A percentile compares a stretch with the other conserved stretches of the same genome.
Conservation (phyloP, 2,888 invertebrate species). For the Caenorhabditis becei region DNA sequence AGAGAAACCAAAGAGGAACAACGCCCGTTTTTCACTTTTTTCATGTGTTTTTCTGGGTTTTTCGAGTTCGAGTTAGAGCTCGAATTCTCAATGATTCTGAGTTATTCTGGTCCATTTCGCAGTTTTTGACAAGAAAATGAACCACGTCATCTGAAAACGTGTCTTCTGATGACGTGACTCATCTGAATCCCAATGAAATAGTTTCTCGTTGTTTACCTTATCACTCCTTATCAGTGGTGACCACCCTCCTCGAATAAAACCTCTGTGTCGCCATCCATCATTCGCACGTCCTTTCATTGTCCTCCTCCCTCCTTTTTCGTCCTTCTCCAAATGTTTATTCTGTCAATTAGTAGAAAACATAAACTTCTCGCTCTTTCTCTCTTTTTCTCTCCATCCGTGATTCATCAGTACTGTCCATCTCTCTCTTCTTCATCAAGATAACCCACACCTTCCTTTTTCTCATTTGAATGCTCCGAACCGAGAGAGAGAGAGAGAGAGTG, state of each 20-base stretch:
- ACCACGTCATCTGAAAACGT: too few relatives aligned
- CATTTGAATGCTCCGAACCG: constrained; percentile 25
- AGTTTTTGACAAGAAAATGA: too few relatives aligned
- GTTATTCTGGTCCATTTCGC: too few relatives aligned
- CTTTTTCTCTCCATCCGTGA: constrained; percentile 31
- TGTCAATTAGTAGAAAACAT: constrained; percentile 31
- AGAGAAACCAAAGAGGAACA: not conserved
- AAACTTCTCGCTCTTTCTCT: constrained; percentile 22
- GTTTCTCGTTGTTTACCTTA: too few relatives aligned
- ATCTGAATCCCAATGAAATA: too few relatives aligned
- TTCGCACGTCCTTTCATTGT: not conserved
- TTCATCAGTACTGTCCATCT: constrained; percentile 37
- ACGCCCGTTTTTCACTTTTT: not conserved
- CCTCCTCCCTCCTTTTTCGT: not conserved
- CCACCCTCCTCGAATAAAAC: constrained; percentile 8
- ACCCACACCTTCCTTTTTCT: constrained; percentile 13
- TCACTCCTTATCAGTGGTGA: too few relatives aligned
- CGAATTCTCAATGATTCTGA: not conserved
- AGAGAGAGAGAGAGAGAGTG: constrained; percentile 23
- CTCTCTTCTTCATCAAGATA: constrained; percentile 30
- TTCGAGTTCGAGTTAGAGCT: not conserved
- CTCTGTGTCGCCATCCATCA: constrained; percentile 11
- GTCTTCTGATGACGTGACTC: too few relatives aligned
- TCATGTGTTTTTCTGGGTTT: not conserved
- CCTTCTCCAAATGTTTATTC: constrained; percentile 35